Evolutionary conservation across 2,113 vertebrate species (phyloP), one percentile per base, ranked within the genome.

Genomic region (Epinephelus fuscoguttatus): DNA sequence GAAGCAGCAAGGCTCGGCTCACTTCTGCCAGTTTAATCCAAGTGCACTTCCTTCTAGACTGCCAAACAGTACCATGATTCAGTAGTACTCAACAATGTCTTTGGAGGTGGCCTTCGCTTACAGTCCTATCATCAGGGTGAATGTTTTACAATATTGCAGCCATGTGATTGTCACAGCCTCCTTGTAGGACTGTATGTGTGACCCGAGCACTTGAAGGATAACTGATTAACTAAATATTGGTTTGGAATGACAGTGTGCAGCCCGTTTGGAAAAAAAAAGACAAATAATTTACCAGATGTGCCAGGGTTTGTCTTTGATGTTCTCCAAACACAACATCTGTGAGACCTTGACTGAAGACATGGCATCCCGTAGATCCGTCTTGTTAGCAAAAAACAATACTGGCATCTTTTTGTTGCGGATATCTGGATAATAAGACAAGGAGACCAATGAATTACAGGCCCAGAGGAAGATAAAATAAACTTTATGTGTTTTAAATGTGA

Each of bases 261-360:
- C 8, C 3, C 9, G 9, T 49, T 12, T 8, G n/a, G 1, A 13
- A 13, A 37, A 2, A 2, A 12, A 47, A 47, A 37, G 23, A 60
- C 37, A 62, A 30, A 77, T 63, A 30, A 27, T 87, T 95, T 97
- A 99, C 98, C 98, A 99, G 96, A 99, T 99, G 89, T 99, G 96
- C 98, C 98, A 99, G 23, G 98, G 98, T 80, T 99, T 99, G 95
- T 99, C 98, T 94, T 97, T 98, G 93, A 99, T 99, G 92, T 95
- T 98, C 91, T 99, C 98, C 95, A 99, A 95, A 87, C 96, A 96
- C 87, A 99, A 93, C 88, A 97, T 93, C 87, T 99, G 97, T 84
- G 98, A 99, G 12, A 99, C 97, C 92, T 97, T 99, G 70, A 98
- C 96, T 62, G 97, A 97, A 33, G 98, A 98, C 91, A 98, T 89